Evolutionary conservation across 2,797 vertebrate genomes (phyloP), one percentile per base, ranked within the genome.

Genomic region (Dendrocincla tyrannina): DNA sequence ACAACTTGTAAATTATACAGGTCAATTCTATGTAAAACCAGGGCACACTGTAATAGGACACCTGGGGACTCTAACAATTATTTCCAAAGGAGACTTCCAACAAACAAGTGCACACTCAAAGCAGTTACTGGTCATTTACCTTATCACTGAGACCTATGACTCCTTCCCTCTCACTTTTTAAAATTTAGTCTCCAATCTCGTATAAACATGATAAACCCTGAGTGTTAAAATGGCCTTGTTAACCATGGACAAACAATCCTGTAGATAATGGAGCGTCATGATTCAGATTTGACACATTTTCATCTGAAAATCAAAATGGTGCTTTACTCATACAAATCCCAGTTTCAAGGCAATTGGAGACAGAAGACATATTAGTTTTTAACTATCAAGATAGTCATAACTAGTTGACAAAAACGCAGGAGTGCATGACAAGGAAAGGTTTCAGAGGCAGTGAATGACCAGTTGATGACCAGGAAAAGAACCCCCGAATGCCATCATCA

Each of bases 1-100:
- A 83, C 49, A 95, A 68, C 80, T 37, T 68, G 53, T 87, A 75
- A 93, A 96, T 75, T 91, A 93, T 50, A 59, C 62, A 78, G 53
- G 50, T 60, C 58, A 88, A 41, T 33, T 78, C 37, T 20, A 68
- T 7, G 60, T 28, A 84, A 84, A 93, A 84, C 22, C 35, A 88
- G 49, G 86, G 70, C 42, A 35, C 8, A 30, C 4, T 4, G 68
- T 70, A 85, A 80, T 8, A 84, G 33, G 44, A 88, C 53, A 77
- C 33, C 30, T 14, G 33, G 32, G 33, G 52, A 88, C 49, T 49
- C 33, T 41, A 93, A 88, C 30, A 64, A 74, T 18, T 82, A 64
- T 55, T 70, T 91, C 82, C 42, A 70, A 72, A 70, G 24, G 24
- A 75, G 73, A 89, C 53, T 62, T 70, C 10, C 28, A 73, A n/a